phyloP scores from a whole-genome alignment of 2,113 vertebrate species.

The Raja brachyura region DNA sequence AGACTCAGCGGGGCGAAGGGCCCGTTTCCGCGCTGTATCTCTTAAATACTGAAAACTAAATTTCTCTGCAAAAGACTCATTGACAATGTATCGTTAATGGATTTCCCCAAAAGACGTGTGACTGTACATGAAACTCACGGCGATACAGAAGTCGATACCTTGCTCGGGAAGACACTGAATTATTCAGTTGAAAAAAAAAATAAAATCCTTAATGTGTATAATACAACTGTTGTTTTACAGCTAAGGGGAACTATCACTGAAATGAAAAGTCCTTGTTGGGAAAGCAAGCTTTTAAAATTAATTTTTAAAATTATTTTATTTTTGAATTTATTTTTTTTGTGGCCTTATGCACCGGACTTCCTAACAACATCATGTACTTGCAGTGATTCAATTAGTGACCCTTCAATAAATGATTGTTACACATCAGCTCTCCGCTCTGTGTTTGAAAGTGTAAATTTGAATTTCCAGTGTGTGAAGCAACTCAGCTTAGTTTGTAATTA shows the following conservation, averaged over 20 bases:
- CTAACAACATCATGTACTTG: slow-evolving; percentile 22
- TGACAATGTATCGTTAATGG: slow-evolving; percentile 23
- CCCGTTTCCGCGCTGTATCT: too few species aligned
- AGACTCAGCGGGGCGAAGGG: too few species aligned
- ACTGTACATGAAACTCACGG: neutral
- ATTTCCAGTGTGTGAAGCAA: neutral
- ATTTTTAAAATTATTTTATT: slow-evolving; percentile 17
- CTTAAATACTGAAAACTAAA: too few species aligned
- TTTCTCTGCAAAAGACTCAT: neutral
- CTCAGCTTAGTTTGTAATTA: neutral
- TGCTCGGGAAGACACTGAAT: neutral
- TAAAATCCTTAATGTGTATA: neutral
- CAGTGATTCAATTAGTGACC: neutral
- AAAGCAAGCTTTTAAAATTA: neutral
- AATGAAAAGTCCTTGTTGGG: neutral
- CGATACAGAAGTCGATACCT: neutral
- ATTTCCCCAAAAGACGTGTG: slow-evolving; percentile 1
- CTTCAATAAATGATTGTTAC: slow-evolving; percentile 4
- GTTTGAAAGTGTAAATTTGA: neutral
- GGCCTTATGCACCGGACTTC: neutral
- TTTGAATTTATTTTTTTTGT: neutral
- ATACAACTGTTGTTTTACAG: too few species aligned
- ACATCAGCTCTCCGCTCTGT: neutral
- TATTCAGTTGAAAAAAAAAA: neutral
- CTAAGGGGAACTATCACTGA: neutral